Evolutionary conservation across 2,113 vertebrate genomes (phyloP).

Genomic region (Hemicordylus capensis): DNA sequence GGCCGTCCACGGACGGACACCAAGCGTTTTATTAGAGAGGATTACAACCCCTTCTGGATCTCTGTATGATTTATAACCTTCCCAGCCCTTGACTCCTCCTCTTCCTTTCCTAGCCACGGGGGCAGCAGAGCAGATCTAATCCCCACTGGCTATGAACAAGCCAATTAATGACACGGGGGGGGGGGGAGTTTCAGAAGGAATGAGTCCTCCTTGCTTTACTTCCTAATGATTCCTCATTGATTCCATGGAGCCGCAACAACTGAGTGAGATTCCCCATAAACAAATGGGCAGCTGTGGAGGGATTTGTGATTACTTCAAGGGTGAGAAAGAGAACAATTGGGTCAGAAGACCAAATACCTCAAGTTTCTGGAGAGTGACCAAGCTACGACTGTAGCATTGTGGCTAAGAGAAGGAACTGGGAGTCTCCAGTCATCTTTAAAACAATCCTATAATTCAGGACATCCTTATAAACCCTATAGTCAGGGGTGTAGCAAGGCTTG

Average conservation of each 20-base stretch:
- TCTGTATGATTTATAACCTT: slow-evolving; percentile 63
- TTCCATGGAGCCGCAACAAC: slow-evolving; percentile 20
- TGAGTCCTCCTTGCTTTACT: slow-evolving; percentile 35
- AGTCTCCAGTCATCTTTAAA: neutral
- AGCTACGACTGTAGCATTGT: neutral
- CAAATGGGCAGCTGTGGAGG: slow-evolving; percentile 23
- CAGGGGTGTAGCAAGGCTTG: neutral
- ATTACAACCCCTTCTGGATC: slow-evolving; percentile 63
- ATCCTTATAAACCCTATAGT: neutral
- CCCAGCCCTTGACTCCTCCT: slow-evolving; percentile 53
- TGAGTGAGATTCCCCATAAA: neutral
- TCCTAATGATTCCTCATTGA: slow-evolving; percentile 48
- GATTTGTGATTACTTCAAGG: neutral
- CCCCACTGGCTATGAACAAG: slow-evolving; percentile 53
- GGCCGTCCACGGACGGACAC: too few relatives aligned
- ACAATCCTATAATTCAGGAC: neutral
- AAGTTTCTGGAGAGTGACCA: neutral
- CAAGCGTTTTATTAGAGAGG: too few relatives aligned
- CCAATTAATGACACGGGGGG: slow-evolving; percentile 54
- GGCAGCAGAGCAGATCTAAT: slow-evolving; percentile 59
- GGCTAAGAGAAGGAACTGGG: neutral
- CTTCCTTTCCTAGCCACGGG: slow-evolving; percentile 27
- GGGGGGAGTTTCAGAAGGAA: slow-evolving; percentile 40
- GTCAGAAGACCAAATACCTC: neutral
- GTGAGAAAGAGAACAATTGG: neutral